phyloP scores from a whole-genome alignment of 2,113 vertebrate genomes.

The Corapipo altera region DNA sequence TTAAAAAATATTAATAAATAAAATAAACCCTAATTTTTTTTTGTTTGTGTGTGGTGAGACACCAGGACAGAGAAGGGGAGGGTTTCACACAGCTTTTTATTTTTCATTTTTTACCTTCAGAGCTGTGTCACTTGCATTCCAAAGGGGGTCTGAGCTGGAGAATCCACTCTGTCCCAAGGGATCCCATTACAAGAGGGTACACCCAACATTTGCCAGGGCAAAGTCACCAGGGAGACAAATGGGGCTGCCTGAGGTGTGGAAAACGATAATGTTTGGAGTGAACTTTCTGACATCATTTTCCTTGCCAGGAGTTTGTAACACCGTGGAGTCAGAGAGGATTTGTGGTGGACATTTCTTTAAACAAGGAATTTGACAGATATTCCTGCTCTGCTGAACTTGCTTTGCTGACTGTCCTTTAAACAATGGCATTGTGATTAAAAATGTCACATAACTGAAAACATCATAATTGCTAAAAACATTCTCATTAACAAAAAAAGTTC shows the following conservation, averaged over 20 bases:
- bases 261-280: background rate
- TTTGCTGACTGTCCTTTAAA: slow-evolving; percentile 21
- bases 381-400: slow-evolving; percentile 39
- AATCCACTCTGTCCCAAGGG: background rate
- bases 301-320: background rate
- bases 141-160: background rate
- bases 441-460: background rate
- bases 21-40: background rate
- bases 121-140: background rate
- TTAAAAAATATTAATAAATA: background rate
- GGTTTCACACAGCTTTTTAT: background rate
- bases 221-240: background rate
- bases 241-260: background rate
- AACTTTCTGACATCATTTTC: background rate
- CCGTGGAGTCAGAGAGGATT: background rate
- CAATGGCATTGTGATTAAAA: background rate
- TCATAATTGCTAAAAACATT: slow-evolving; percentile 8
- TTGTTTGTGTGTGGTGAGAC: background rate
- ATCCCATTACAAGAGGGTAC: background rate
- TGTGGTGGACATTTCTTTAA: background rate
- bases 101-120: background rate
- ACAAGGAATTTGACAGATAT: slow-evolving; percentile 34
- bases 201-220: background rate
- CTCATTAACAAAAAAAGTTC: slow-evolving; percentile 42
- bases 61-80: background rate